Evolutionary conservation across 2,888 invertebrate species (phyloP), one percentile per base, ranked within the genome.

Genomic region (Balanococcus diminutus): DNA sequence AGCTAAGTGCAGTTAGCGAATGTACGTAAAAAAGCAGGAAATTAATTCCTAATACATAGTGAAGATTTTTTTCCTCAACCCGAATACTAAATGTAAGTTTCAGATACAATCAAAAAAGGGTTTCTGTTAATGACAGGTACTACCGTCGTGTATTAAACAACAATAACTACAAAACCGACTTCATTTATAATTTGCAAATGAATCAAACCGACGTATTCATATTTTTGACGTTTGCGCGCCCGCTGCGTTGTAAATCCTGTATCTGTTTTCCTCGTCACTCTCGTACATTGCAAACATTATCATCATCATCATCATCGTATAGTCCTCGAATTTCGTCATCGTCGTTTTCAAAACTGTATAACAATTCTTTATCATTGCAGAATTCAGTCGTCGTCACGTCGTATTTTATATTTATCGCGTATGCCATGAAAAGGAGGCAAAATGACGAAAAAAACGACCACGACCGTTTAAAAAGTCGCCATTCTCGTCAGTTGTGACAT

Each of bases 11-110:
- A 5, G 36, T 5, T 36, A 36, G 42, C 42, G 42, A 36, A 36
- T 36, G 42, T 16, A 51, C n/a, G 36, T 16, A 14, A 46, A 46
- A 25, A 67, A 67, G 14, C 5, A 67, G 61, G 61, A 67, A 67
- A 67, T 67, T 67, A 67, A 67, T 67, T 67, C 28, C 61, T 67
- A 67, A 67, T 67, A 67, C 28, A n/a, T n/a, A 67, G 61, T 67
- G 61, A 67, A 67, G 28, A 25, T 67, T 67, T 67, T 61, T 67
- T 67, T 67, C 4, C 28, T n/a, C 5, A 51, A 6, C 28, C 61
- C 2, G 28, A 67, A 67, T 67, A 67, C 28, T 28, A 67, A 67
- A 67, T 67, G 61, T 67, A 67, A 67, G 61, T 67, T 67, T 25
- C 61, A 67, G 61, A 67, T 67, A 67, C 61, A 67, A 67, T 67